phyloP scores from a whole-genome alignment of 2,888 invertebrate species.

The Vesta saturnalis region DNA sequence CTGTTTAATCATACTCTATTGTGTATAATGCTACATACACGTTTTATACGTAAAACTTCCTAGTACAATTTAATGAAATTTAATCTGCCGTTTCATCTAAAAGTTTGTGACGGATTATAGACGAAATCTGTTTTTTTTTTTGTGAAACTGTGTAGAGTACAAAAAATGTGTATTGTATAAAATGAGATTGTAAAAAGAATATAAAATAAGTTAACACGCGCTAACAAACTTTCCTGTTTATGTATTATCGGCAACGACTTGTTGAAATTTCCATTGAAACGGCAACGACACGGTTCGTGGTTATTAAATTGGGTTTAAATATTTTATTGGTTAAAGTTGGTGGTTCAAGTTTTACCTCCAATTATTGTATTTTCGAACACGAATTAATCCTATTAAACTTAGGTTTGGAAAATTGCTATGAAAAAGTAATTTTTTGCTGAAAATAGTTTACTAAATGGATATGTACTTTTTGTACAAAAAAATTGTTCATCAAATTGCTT shows the following conservation, averaged over 20 bases:
- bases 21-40: too few relatives aligned
- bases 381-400: background rate
- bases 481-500: background rate
- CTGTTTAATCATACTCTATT: too few relatives aligned
- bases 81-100: too few relatives aligned
- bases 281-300: background rate
- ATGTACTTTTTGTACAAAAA: background rate
- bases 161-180: background rate
- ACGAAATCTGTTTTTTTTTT: too few relatives aligned
- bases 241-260: background rate
- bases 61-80: too few relatives aligned
- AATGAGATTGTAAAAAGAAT: constrained; percentile 1
- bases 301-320: background rate
- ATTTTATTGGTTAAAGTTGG: background rate
- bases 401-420: background rate
- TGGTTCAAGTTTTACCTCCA: background rate
- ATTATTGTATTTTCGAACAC: constrained; percentile 1
- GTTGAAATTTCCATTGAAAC: background rate
- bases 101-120: too few relatives aligned
- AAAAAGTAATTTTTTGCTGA: background rate
- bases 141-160: too few relatives aligned
- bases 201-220: background rate
- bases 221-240: background rate
- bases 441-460: background rate
- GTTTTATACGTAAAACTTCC: too few relatives aligned